These are phyloP conservation scores for Osedax frankpressi DNA, from an alignment of 2,888 invertebrate genomes.

Conservation along the genomic window DNA sequence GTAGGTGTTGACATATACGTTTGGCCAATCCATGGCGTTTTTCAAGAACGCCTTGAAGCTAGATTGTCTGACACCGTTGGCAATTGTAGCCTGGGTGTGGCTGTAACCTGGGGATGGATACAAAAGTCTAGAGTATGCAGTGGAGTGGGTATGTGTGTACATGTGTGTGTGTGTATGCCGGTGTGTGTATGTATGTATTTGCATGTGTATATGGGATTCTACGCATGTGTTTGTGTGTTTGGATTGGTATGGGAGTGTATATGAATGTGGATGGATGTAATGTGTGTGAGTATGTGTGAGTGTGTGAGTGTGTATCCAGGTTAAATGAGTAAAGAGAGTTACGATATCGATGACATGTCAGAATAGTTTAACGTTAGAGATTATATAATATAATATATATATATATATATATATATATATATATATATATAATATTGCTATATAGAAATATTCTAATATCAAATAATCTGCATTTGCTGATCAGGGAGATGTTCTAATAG, in stretches of 20 bases:
- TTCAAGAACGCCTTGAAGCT: conserved; percentile 28
- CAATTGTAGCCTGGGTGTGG: conserved; percentile 28
- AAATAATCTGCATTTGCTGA: not conserved
- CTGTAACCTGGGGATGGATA: conserved; percentile 22
- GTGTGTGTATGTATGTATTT: too few relatives aligned
- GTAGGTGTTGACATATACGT: conserved; percentile 26
- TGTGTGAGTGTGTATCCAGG: not conserved
- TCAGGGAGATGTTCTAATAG: too few relatives aligned
- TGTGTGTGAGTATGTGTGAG: not conserved
- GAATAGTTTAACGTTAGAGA: too few relatives aligned
- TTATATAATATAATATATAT: too few relatives aligned
- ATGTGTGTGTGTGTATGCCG: too few relatives aligned
- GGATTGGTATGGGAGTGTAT: not conserved
- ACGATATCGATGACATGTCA: too few relatives aligned
- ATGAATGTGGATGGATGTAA: not conserved
- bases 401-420: conserved; percentile 19
- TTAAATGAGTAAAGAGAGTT: too few relatives aligned
- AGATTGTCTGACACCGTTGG: conserved; percentile 26
- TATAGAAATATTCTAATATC: not conserved
- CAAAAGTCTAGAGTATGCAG: too few relatives aligned
- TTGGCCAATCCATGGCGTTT: conserved; percentile 24
- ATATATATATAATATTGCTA: conserved; percentile 4
- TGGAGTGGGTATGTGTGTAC: too few relatives aligned
- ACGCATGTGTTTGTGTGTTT: not conserved
- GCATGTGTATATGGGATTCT: not conserved